Conservation (phyloP, 2,797 vertebrate species). For the Artibeus jamaicensis region DNA sequence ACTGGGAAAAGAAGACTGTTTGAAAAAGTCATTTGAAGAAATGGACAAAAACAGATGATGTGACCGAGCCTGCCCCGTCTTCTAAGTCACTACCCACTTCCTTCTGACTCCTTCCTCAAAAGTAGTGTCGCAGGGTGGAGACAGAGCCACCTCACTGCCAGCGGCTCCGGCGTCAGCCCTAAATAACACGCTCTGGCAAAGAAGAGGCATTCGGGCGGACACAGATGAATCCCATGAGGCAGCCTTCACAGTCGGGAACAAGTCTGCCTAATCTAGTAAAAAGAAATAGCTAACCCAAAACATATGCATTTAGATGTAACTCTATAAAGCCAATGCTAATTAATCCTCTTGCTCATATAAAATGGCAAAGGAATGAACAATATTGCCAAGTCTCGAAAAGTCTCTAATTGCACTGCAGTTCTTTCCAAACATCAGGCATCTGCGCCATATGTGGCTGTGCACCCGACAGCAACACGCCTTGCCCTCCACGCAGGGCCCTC, state of each 20-base stretch:
- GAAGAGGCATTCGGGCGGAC: background rate
- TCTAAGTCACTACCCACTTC: background rate
- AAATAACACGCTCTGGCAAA: background rate
- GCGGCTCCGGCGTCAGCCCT: background rate
- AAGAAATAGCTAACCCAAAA: slow-evolving; percentile 59
- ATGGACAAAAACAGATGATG: slow-evolving; percentile 5
- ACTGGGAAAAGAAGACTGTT: slow-evolving; percentile 13
- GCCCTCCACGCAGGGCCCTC: background rate
- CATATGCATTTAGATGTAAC: background rate
- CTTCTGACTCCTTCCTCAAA: slow-evolving; percentile 26
- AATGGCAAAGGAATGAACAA: slow-evolving; percentile 60
- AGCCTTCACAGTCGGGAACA: background rate
- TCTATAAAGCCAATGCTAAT: slow-evolving; percentile 70
- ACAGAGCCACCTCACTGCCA: background rate
- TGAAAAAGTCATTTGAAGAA: slow-evolving; percentile 44
- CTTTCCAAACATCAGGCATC: slow-evolving; percentile 32
- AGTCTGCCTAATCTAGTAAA: slow-evolving; percentile 50
- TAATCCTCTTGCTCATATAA: slow-evolving; percentile 67
- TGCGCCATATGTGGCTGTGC: background rate
- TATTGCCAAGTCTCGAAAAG: slow-evolving; percentile 51
- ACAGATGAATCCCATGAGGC: slow-evolving; percentile 1
- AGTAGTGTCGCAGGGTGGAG: background rate
- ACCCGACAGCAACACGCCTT: fast-evolving
- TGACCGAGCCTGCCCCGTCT: background rate
- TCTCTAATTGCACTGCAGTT: slow-evolving; percentile 61